Percentiles rank a stretch among this genome's conserved stretches.
phyloP scores from a whole-genome alignment of 2,113 vertebrate species.

The Charadrius vociferus region DNA sequence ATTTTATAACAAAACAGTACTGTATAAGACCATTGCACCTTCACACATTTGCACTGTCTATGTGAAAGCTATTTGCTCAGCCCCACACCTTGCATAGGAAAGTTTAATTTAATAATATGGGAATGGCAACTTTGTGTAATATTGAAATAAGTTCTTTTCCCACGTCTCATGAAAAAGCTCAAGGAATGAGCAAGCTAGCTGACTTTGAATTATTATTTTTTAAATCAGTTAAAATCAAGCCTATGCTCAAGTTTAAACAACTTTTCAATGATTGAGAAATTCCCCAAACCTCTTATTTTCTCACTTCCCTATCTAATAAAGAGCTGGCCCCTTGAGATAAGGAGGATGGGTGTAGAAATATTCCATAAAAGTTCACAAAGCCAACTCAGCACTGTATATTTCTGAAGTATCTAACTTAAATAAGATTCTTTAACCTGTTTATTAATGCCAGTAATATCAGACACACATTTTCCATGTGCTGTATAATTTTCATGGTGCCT shows the following conservation, averaged over 20 bases:
- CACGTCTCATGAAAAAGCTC: not conserved
- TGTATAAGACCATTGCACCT: not conserved
- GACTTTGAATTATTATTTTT: not conserved
- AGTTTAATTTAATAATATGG: not conserved
- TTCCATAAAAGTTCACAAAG: not conserved
- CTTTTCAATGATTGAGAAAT: not conserved
- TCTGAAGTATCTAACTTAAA: not conserved
- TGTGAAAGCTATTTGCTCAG: not conserved
- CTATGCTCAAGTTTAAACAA: not conserved
- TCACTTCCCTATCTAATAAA: not conserved
- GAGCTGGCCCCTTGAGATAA: not conserved
- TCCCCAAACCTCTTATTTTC: not conserved
- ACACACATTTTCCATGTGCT: not conserved
- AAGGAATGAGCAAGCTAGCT: not conserved
- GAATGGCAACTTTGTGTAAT: not conserved
- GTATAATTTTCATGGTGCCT: not conserved
- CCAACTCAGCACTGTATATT: not conserved
- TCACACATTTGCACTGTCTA: not conserved
- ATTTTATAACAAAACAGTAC: not conserved
- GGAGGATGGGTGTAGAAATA: not conserved
- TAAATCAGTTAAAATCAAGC: not conserved
- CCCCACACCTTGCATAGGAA: not conserved
- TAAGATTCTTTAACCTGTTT: not conserved
- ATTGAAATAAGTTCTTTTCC: not conserved
- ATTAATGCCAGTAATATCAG: not conserved